Conservation (phyloP, 2,113 vertebrate species). For the Stegostoma tigrinum region DNA sequence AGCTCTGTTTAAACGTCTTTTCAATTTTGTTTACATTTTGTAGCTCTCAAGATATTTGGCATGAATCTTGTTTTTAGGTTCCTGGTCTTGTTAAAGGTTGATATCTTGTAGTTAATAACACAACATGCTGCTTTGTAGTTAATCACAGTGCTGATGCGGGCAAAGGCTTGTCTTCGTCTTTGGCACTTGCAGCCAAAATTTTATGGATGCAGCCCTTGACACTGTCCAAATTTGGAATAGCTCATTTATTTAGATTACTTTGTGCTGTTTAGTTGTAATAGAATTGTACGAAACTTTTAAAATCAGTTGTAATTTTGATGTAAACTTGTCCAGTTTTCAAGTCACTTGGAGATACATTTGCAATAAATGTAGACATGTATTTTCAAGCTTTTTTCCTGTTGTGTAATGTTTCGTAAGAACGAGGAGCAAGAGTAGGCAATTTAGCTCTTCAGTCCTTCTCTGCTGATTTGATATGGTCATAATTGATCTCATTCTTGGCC, state of each 20-base stretch:
- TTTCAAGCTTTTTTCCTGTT: neutral
- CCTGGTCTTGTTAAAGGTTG: neutral
- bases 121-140: neutral
- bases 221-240: neutral
- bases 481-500: too few species aligned
- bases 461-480: too few species aligned
- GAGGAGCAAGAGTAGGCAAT: too few species aligned
- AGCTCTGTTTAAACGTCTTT: neutral
- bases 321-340: neutral
- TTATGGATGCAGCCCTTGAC: neutral
- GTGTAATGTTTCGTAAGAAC: neutral
- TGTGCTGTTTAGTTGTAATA: neutral
- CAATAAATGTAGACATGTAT: neutral
- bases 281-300: neutral
- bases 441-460: too few species aligned
- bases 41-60: neutral
- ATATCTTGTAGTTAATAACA: neutral
- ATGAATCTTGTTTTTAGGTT: neutral
- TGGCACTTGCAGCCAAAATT: neutral
- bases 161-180: neutral
- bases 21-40: neutral
- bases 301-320: neutral
- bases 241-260: neutral
- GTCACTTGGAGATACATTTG: neutral
- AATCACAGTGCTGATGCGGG: neutral